Conservation (phyloP, 2,113 vertebrate genomes). For the Alosa alosa region DNA sequence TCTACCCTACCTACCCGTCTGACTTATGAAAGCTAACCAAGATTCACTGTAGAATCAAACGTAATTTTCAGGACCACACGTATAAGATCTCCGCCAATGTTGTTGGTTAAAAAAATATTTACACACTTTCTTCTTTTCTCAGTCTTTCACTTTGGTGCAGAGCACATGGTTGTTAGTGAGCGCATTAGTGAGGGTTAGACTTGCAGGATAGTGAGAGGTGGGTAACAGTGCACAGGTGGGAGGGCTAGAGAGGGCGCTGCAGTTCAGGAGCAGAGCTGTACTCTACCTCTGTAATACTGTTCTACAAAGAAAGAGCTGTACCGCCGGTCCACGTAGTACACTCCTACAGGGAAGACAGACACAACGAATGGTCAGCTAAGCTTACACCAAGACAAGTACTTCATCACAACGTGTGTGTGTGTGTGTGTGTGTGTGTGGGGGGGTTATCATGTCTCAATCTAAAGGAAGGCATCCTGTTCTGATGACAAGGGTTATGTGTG, state of each 20-base stretch:
- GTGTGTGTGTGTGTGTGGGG: not conserved
- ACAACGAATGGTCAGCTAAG: not conserved
- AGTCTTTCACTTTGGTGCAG: not conserved
- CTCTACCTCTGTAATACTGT: slow-evolving; percentile 87
- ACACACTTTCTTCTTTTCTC: not conserved
- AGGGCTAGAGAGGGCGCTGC: no score
- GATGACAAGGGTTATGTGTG: no score
- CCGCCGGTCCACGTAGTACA: slow-evolving; percentile 83
- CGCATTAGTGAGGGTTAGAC: slow-evolving; percentile 13
- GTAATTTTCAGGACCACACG: no score
- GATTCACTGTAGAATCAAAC: no score
- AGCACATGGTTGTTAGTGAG: slow-evolving; percentile 17
- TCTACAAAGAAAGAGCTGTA: slow-evolving; percentile 85
- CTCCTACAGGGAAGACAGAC: slow-evolving; percentile 69
- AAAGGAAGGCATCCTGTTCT: not conserved
- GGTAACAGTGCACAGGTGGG: no score
- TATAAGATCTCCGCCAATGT: no score
- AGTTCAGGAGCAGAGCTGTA: no score
- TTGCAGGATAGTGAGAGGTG: slow-evolving; percentile 20
- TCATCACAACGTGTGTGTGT: not conserved
- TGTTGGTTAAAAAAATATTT: no score
- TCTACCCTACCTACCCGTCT: no score
- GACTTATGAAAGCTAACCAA: no score
- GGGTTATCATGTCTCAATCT: not conserved
- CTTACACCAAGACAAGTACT: not conserved